Conservation (phyloP, 2,797 vertebrate species). For the Neomorphus geoffroyi region DNA sequence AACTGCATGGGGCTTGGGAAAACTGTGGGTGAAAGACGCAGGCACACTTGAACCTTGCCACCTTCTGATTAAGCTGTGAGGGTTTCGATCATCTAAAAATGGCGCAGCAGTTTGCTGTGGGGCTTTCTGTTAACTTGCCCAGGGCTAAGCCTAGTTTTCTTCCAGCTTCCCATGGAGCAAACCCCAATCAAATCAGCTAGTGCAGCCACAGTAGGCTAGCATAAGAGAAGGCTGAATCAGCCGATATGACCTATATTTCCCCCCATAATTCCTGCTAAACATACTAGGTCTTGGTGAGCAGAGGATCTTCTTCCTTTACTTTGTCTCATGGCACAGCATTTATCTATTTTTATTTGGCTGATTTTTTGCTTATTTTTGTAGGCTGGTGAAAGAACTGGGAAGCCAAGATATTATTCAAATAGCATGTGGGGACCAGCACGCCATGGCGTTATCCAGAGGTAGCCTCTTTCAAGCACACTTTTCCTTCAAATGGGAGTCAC, state of each 20-base stretch:
- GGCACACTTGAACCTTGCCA: neutral
- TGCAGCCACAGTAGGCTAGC: neutral
- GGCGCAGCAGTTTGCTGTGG: neutral
- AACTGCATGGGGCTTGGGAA: neutral
- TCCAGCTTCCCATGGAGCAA: neutral
- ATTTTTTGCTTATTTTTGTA: slow-evolving; percentile 26
- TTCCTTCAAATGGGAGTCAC: neutral
- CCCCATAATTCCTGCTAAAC: neutral
- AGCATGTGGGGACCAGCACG: slow-evolving; percentile 73
- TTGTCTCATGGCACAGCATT: neutral
- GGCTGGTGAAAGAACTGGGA: slow-evolving; percentile 64
- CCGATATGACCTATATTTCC: neutral
- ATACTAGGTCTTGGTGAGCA: neutral
- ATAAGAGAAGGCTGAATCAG: neutral
- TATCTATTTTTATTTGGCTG: neutral
- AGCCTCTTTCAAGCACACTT: neutral
- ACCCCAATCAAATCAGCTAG: neutral
- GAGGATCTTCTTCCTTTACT: neutral
- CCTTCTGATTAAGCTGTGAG: neutral
- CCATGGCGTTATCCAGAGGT: slow-evolving; percentile 75
- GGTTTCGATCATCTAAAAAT: neutral
- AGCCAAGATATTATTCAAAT: slow-evolving; percentile 65
- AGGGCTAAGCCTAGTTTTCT: neutral
- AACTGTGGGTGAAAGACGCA: neutral
- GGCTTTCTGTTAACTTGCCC: neutral